Evolutionary conservation across 2,797 vertebrate species (phyloP).

Genomic region (Microcaecilia unicolor): DNA sequence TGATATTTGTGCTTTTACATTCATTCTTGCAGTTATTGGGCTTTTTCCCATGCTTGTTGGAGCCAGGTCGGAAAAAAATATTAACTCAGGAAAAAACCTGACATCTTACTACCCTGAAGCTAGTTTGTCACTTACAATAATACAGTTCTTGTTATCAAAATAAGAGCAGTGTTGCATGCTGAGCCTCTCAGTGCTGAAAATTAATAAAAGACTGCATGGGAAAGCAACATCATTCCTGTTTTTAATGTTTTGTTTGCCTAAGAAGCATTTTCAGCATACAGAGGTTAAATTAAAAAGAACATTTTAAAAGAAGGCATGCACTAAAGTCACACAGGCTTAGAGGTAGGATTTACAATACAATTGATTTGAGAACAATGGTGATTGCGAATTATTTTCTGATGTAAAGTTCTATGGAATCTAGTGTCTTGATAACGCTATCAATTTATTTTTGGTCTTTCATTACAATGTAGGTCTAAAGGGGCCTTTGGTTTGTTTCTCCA

Average conservation of each 20-base stretch:
- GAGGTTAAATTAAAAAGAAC: slow-evolving; percentile 23
- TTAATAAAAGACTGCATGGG: slow-evolving; percentile 56
- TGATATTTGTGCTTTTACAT: slow-evolving; percentile 34
- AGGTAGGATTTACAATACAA: slow-evolving; percentile 32
- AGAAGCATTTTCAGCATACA: slow-evolving; percentile 34
- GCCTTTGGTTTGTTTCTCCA: slow-evolving; percentile 7
- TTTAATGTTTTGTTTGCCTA: slow-evolving; percentile 21
- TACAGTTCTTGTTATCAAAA: slow-evolving; percentile 63
- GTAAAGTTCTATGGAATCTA: too few relatives aligned
- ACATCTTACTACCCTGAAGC: slow-evolving; percentile 53
- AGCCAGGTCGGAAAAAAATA: slow-evolving; percentile 34
- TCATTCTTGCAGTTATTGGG: too few relatives aligned
- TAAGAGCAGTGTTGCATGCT: slow-evolving; percentile 43
- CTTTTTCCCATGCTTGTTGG: slow-evolving; percentile 57
- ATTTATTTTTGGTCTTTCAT: slow-evolving; percentile 1
- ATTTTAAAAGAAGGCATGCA: slow-evolving; percentile 20
- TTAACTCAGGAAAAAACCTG: slow-evolving; percentile 42
- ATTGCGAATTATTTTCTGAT: too few relatives aligned
- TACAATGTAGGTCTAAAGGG: slow-evolving; percentile 3
- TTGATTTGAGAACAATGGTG: too few relatives aligned
- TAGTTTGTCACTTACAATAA: slow-evolving; percentile 52
- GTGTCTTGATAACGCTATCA: too few relatives aligned
- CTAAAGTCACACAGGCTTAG: slow-evolving; percentile 20
- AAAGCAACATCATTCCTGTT: slow-evolving; percentile 41
- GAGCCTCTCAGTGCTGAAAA: slow-evolving; percentile 40